Base-by-base conservation (phyloP, 2,113 vertebrate species). In the Hemichromis elongatus region DNA sequence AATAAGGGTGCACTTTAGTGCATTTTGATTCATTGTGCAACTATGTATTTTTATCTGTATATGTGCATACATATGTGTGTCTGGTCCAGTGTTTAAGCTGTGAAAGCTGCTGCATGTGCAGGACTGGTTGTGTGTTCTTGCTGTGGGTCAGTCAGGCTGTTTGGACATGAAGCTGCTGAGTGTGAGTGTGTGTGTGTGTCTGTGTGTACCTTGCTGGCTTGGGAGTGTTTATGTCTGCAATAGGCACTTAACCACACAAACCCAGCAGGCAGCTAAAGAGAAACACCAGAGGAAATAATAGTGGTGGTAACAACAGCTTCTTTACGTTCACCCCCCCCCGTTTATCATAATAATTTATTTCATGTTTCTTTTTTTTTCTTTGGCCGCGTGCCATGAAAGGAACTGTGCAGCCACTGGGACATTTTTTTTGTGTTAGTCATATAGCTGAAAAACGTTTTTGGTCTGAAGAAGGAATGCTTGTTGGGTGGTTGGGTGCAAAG, bases 161-260 rank as follows among this genome's bases (percentile, higher is more conserved):
- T 92, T 86, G 90, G 88, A 91, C 90, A 81, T 79, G 88, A 83
- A 88, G 81, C 37, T 66, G 37, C 55, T 77, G 61, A 57, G 80
- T 55, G 79, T 66, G 82, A 83, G 82, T 89, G 77, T 81, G 81
- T 3, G 81, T 3, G 87, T 90, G 86, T 79, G 82, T 78, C 57
- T 53, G 88, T 91, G 83, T 78, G 79, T 59, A 84, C 80, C 79
- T 88, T 57, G 70, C 77, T 89, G 86, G 79, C 87, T 87, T 42
- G 45, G 63, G 83, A 87, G 75, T 90, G 88, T 93, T 92, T 92
- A 89, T 89, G 87, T 92, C 88, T 93, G 75, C 91, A 91, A 82
- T 80, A 92, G 68, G 86, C 84, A 79, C 86, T 91, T 83, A 89
- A 92, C 79, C 86, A 90, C 81, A 93, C 87, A 90, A 61, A 90